A percentile compares a stretch with the other conserved stretches of the same genome.
Evolutionary conservation across 2,888 invertebrate genomes (phyloP).

Genomic region (Leucozona laternaria): DNA sequence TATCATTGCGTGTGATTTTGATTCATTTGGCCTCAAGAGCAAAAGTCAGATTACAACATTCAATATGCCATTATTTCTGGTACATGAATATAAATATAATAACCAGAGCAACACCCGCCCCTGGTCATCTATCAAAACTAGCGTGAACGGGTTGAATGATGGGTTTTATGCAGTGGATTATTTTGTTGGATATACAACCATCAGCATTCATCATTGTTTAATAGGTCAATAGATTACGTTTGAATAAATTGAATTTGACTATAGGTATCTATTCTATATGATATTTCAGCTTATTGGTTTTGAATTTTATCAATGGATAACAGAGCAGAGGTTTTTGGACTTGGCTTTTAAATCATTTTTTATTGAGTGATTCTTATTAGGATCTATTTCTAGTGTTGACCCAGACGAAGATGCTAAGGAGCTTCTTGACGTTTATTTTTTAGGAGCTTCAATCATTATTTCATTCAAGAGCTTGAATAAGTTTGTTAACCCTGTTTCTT

Average conservation of each 20-base stretch:
- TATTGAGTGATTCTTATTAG: background rate
- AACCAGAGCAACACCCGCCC: background rate
- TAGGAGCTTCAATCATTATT: too few species aligned
- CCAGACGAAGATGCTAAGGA: too few species aligned
- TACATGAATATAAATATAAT: background rate
- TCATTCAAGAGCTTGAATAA: too few species aligned
- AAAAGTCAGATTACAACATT: conserved; percentile 58
- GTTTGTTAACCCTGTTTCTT: too few species aligned
- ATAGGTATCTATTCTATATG: too few species aligned
- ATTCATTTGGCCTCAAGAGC: conserved; percentile 52
- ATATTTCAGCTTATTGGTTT: background rate
- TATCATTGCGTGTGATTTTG: conserved; percentile 16
- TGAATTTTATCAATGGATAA: background rate
- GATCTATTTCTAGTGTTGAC: too few species aligned
- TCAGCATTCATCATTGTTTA: background rate
- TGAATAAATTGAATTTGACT: conserved; percentile 12
- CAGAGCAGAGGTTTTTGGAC: background rate
- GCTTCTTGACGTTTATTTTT: too few species aligned
- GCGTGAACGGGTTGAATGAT: conserved; percentile 44
- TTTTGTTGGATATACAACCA: conserved; percentile 1
- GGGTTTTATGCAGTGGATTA: conserved; percentile 12
- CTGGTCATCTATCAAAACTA: conserved; percentile 36
- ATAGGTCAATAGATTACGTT: conserved; percentile 10
- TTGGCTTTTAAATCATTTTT: background rate
- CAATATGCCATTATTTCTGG: conserved; percentile 41